These are phyloP conservation scores for Achroia grisella DNA, from an alignment of 1,140 invertebrate species.

Conservation along the genomic window DNA sequence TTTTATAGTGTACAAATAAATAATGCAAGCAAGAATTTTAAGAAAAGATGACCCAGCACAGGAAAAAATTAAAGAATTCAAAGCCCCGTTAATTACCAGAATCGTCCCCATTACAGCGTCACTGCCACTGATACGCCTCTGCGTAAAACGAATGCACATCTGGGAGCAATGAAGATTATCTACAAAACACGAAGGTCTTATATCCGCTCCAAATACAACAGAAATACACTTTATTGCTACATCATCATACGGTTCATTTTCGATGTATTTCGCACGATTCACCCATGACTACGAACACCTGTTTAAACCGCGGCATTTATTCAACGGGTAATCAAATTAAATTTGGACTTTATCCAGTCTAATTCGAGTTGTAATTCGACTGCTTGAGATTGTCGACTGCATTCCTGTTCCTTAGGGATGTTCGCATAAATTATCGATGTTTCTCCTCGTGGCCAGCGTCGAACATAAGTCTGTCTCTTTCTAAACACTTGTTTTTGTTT, in stretches of 20 bases:
- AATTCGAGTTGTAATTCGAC: constrained; percentile 2
- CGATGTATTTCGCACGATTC: constrained; percentile 3
- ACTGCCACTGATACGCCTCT: constrained; percentile 44
- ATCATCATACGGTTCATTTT: constrained; percentile 11
- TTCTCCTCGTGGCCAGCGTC: constrained; percentile 40
- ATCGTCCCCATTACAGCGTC: constrained; percentile 36
- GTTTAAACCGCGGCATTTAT: constrained; percentile 63
- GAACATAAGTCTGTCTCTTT: constrained; percentile 47
- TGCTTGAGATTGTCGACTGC: constrained; percentile 18
- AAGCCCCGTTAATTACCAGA: constrained; percentile 47
- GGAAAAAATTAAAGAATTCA: constrained; percentile 11
- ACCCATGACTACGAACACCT: constrained; percentile 61
- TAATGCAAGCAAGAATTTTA: too few relatives aligned
- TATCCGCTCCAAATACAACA: not conserved
- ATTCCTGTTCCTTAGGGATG: constrained; percentile 64
- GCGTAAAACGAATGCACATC: constrained; percentile 60
- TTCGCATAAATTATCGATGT: constrained; percentile 71
- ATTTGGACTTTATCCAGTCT: constrained; percentile 13
- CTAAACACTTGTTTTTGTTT: constrained; percentile 65
- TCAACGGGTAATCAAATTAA: constrained; percentile 16
- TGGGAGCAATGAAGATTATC: constrained; percentile 55
- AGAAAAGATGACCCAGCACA: too few relatives aligned
- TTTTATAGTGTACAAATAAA: too few relatives aligned
- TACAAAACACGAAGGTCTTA: constrained; percentile 22
- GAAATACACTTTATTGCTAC: constrained; percentile 14